phyloP scores from a whole-genome alignment of 2,113 vertebrate species.

The Silurus asotus region DNA sequence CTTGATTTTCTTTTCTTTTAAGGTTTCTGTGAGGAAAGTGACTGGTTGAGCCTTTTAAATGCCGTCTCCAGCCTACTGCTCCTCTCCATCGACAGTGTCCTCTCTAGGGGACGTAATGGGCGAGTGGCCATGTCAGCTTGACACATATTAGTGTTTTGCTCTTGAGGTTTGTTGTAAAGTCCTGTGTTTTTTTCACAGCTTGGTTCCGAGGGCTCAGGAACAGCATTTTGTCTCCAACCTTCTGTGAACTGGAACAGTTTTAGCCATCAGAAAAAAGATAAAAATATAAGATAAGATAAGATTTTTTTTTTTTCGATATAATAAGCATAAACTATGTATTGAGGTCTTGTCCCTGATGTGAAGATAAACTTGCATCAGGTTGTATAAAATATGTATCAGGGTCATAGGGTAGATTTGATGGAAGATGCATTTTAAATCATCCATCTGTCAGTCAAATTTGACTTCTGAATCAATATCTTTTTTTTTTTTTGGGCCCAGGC shows the following conservation, averaged over 20 bases:
- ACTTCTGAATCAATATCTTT: not conserved
- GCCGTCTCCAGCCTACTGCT: slow-evolving; percentile 33
- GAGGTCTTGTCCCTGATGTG: not conserved
- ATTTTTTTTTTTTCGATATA: not conserved
- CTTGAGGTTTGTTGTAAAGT: slow-evolving; percentile 26
- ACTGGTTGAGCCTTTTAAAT: slow-evolving; percentile 42
- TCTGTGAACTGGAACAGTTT: not conserved
- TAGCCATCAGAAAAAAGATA: not conserved
- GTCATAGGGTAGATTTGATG: not conserved
- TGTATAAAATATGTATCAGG: slow-evolving; percentile 24
- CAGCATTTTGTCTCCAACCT: not conserved
- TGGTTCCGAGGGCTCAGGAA: not conserved
- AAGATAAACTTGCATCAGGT: slow-evolving; percentile 16
- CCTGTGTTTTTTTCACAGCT: slow-evolving; percentile 21
- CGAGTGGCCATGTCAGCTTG: slow-evolving; percentile 39
- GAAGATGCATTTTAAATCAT: slow-evolving; percentile 17
- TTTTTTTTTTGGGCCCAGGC: not conserved
- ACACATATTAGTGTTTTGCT: slow-evolving; percentile 49
- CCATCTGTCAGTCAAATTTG: not conserved
- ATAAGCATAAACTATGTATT: not conserved
- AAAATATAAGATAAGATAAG: no score
- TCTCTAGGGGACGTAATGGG: slow-evolving; percentile 47
- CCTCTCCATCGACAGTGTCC: slow-evolving; percentile 13
- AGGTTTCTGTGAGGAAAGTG: slow-evolving; percentile 28
- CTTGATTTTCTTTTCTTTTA: slow-evolving; percentile 28